phyloP scores from a whole-genome alignment of 2,888 invertebrate genomes.

The Tetragnatha montana region DNA sequence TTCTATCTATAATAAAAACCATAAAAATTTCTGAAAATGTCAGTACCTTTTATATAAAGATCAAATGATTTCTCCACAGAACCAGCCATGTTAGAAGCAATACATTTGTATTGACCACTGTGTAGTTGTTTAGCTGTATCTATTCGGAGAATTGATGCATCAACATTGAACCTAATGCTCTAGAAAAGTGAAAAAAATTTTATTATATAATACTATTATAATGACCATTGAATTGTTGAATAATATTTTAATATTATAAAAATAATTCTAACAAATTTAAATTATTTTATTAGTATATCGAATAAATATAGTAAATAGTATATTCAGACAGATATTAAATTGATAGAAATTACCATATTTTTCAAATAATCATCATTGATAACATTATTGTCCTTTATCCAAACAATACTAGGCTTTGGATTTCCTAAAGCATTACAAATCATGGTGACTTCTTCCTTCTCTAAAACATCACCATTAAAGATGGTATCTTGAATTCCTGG shows the following conservation, averaged over 20 bases:
- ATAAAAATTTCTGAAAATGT: background rate
- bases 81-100: slow-evolving; percentile 81
- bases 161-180: slow-evolving; percentile 36
- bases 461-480: slow-evolving; percentile 70
- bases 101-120: slow-evolving; percentile 80
- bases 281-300: too few species aligned
- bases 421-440: slow-evolving; percentile 72
- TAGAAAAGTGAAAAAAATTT: slow-evolving; percentile 15
- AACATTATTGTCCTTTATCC: slow-evolving; percentile 73
- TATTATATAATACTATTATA: background rate
- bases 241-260: background rate
- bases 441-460: slow-evolving; percentile 53
- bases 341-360: slow-evolving; percentile 42
- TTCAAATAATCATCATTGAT: slow-evolving; percentile 27
- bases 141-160: slow-evolving; percentile 22
- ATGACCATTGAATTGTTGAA: background rate
- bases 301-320: background rate
- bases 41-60: slow-evolving; percentile 63
- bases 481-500: slow-evolving; percentile 48
- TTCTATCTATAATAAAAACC: too few species aligned
- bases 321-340: background rate
- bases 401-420: slow-evolving; percentile 73
- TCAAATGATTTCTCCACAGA: slow-evolving; percentile 75
- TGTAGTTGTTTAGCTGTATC: slow-evolving; percentile 74
- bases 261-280: background rate